Base-by-base conservation (phyloP, 2,113 vertebrate species). In the Hemibagrus wyckioides region DNA sequence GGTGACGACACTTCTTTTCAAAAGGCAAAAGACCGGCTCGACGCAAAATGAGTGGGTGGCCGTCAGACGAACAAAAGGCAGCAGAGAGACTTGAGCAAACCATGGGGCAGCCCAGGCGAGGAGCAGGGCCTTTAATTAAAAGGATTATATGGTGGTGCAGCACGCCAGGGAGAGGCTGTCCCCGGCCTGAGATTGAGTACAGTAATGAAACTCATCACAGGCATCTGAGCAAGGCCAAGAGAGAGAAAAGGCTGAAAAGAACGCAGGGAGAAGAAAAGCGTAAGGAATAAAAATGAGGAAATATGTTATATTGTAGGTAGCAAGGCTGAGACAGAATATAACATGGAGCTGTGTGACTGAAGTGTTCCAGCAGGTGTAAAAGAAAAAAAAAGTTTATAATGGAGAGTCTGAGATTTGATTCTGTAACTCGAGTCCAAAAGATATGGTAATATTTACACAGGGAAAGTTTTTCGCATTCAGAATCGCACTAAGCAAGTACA, bases 91-190 rank as follows among this genome's bases (percentile, higher is more conserved):
- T 87, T 90, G 92, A 90, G 82, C 25, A 81, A 44, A 88, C 92
- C 80, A 81, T 41, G 88, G 90, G 92, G 94, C 88, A 82, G 88
- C 82, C 52, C 76, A 84, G 88, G 69, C 86, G 50, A 90, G 80
- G 89, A 84, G 91, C 90, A 91, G 92, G 91, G 82, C 93, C 92
- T 95, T 95, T 95, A 95, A 95, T 95, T 95, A 95, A 95, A 95
- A 94, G 93, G 93, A 95, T 95, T 95, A 95, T 95, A 95, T 94
- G 94, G 93, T 94, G 94, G 94, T 92, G 91, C 93, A 93, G 91
- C 91, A 88, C 90, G 92, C 92, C 87, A 93, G 92, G 92, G 92
- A 94, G 94, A 93, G 94, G 92, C 93, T 93, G 94, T 94, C 94
- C 91, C 92, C 90, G 85, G 90, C 91, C 89, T 91, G 89, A 94